These are phyloP conservation scores for Gnathonemus longibarbis DNA, from an alignment of 2,113 vertebrate species.

Conservation along the genomic window DNA sequence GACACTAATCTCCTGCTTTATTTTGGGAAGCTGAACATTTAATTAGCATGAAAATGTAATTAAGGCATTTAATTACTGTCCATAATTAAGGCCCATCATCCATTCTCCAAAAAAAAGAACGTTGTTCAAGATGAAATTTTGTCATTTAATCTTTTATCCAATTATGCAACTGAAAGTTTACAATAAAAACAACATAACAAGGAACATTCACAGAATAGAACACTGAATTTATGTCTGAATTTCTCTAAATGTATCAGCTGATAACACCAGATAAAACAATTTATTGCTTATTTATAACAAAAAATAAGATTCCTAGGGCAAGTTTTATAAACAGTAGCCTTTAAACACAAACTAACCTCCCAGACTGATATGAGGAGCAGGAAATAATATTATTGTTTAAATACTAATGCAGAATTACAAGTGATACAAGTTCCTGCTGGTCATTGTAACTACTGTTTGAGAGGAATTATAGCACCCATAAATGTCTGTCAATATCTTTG, in stretches of 20 bases:
- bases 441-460: neutral
- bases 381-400: neutral
- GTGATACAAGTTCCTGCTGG: neutral
- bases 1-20: neutral
- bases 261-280: neutral
- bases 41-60: slow-evolving; percentile 2
- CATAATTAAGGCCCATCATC: neutral
- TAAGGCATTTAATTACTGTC: neutral
- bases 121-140: neutral
- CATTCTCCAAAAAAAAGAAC: neutral
- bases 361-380: neutral
- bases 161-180: neutral
- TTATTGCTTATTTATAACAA: neutral
- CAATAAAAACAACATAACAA: neutral
- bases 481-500: neutral
- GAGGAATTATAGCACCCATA: neutral
- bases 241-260: neutral
- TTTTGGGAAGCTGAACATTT: neutral
- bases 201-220: neutral
- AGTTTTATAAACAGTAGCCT: neutral
- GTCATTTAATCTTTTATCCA: neutral
- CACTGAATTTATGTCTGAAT: neutral
- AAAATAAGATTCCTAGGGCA: neutral
- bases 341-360: neutral
- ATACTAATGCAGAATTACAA: neutral